Evolutionary conservation across 2,888 invertebrate species (phyloP), one percentile per base, ranked within the genome.

Genomic region (Diarsia dahlii): DNA sequence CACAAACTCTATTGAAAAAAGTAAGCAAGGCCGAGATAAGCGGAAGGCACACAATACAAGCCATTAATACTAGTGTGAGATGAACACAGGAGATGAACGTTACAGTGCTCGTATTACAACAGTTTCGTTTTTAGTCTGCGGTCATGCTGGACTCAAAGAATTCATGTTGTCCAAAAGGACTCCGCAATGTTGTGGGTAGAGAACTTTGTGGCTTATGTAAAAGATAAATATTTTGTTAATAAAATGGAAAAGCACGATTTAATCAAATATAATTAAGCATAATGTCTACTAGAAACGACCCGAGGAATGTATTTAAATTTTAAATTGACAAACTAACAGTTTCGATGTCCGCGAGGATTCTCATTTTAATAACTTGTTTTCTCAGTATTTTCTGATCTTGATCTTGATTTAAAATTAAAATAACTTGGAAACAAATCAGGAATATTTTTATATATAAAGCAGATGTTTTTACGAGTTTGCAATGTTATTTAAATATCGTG

Each of bases 231-330:
- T 39, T 74, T 62, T 52, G 15, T 68, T 66, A 79, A 77, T 79
- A 75, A 77, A 85, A 80, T 73, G 39, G 63, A 76, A 80, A 85
- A 78, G n/a, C 54, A 67, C 9, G 71, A 71, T 76, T 83, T 68
- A 74, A 81, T 83, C 64, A 68, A 50, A 71, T 80, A 20, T 75
- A 85, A 76, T 72, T 60, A 74, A 68, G 58, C 60, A 69, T n/a
- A 39, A 28, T 78, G 63, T 78, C 73, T 73, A 76, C 23, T 46
- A 77, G 70, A 80, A 70, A 80, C 54, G 56, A 65, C 62, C 23
- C 64, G 28, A 56, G 70, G 69, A 78, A 76, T 74, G 20, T 72
- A 86, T 85, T 86, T 84, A 76, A 84, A 86, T 82, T 86, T 71
- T 65, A 74, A 85, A 86, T 85, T 20, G 71, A 48, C 39, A 12